phyloP scores from a whole-genome alignment of 2,797 vertebrate genomes.

The Cyprinodon diabolis region DNA sequence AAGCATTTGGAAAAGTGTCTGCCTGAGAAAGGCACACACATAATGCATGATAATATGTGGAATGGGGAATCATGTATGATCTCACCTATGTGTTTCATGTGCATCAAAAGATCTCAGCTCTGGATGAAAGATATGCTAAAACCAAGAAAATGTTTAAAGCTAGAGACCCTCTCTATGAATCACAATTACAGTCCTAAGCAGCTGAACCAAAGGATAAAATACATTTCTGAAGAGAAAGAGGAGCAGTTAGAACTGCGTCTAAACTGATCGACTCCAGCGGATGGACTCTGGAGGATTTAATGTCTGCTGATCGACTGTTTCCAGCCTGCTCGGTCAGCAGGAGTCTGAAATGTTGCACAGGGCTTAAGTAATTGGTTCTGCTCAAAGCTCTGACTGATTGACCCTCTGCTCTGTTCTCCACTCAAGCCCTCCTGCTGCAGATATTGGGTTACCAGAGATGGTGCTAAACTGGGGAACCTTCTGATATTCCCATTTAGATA shows the following conservation, averaged over 20 bases:
- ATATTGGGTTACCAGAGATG: constrained; percentile 12
- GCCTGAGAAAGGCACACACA: no score
- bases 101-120: background rate
- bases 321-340: constrained; percentile 59
- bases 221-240: background rate
- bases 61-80: background rate
- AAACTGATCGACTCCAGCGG: background rate
- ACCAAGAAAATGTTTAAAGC: no score
- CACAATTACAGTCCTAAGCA: background rate
- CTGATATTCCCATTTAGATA: constrained; percentile 3
- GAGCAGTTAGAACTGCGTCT: background rate
- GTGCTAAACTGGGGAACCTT: background rate
- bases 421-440: background rate
- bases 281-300: constrained; percentile 23
- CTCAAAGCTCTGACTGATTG: constrained; percentile 45
- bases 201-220: background rate
- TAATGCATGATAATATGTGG: no score
- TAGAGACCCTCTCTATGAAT: background rate
- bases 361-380: constrained; percentile 59
- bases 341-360: constrained; percentile 12
- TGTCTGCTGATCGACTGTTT: constrained; percentile 36
- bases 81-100: background rate
- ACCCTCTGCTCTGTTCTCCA: background rate
- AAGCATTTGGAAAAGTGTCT: no score
- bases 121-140: background rate